Evolutionary conservation across 2,888 invertebrate species (phyloP).

Genomic region (Habroteleia sp.): DNA sequence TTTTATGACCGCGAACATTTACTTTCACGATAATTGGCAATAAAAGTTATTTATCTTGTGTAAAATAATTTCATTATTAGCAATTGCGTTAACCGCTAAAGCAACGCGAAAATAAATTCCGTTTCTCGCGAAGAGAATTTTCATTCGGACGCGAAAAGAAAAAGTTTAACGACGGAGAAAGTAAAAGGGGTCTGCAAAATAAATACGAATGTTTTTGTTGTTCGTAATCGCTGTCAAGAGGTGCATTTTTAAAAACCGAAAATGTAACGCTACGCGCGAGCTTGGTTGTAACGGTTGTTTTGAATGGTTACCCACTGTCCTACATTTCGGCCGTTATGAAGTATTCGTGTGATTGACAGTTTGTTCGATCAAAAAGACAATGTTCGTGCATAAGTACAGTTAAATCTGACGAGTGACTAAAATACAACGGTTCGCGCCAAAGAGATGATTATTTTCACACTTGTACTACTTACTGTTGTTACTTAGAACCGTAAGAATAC

Average conservation of each 20-base stretch:
- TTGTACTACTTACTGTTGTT: too few species aligned
- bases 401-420: conserved; percentile 42
- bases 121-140: too few species aligned
- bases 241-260: conserved; percentile 55
- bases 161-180: conserved; percentile 36
- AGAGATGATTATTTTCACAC: too few species aligned
- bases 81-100: too few species aligned
- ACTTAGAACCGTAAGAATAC: too few species aligned
- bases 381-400: conserved; percentile 54
- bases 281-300: conserved; percentile 79
- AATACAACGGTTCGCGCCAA: conserved; percentile 21
- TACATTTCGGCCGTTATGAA: conserved; percentile 71
- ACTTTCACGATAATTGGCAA: too few species aligned
- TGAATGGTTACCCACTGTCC: conserved; percentile 78
- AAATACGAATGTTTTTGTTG: conserved; percentile 18
- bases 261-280: conserved; percentile 66
- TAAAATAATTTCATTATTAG: too few species aligned
- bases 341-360: conserved; percentile 54
- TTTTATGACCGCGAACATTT: too few species aligned
- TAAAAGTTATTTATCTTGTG: too few species aligned
- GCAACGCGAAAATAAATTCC: too few species aligned
- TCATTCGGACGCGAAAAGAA: too few species aligned
- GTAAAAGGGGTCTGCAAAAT: conserved; percentile 32
- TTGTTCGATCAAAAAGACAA: conserved; percentile 37
- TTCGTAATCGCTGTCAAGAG: conserved; percentile 7